phyloP scores from a whole-genome alignment of 1,140 invertebrate genomes.

The Bemisia tabaci region DNA sequence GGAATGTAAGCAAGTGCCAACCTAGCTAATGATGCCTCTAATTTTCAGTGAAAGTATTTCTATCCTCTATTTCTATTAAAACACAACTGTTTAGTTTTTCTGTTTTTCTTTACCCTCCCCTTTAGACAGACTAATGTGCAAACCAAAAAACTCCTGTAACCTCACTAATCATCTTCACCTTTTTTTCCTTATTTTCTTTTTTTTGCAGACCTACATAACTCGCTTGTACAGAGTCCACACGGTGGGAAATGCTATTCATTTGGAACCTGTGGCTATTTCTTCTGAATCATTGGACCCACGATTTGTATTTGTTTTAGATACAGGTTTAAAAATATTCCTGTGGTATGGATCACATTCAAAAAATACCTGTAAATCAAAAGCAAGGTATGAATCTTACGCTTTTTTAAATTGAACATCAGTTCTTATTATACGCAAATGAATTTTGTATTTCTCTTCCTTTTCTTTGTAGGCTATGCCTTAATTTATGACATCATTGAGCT shows the following conservation, averaged over 20 bases:
- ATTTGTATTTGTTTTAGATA: conserved; percentile 87
- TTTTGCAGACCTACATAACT: conserved; percentile 55
- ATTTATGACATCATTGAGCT: not conserved
- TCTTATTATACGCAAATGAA: not conserved
- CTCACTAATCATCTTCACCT: too few relatives aligned
- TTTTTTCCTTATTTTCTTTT: conserved; percentile 20
- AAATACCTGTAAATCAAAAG: conserved; percentile 89
- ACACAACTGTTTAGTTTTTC: too few relatives aligned
- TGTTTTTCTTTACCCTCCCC: too few relatives aligned
- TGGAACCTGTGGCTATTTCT: conserved; percentile 72
- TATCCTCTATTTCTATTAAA: too few relatives aligned
- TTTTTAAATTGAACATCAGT: too few relatives aligned
- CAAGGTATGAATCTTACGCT: conserved; percentile 32
- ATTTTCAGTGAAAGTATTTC: too few relatives aligned
- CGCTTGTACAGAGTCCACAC: conserved; percentile 83
- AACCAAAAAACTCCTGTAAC: too few relatives aligned
- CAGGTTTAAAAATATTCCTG: conserved; percentile 72
- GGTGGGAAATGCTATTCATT: conserved; percentile 68
- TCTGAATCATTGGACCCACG: conserved; percentile 67
- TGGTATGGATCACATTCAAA: conserved; percentile 90
- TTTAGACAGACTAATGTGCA: too few relatives aligned
- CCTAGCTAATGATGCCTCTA: too few relatives aligned
- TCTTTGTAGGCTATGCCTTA: too few relatives aligned
- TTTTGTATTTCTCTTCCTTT: not conserved
- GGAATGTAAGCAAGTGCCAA: too few relatives aligned